These are phyloP conservation scores for Drosophila ficusphila DNA, from an alignment of 1,140 invertebrate genomes.

Conservation along the genomic window DNA sequence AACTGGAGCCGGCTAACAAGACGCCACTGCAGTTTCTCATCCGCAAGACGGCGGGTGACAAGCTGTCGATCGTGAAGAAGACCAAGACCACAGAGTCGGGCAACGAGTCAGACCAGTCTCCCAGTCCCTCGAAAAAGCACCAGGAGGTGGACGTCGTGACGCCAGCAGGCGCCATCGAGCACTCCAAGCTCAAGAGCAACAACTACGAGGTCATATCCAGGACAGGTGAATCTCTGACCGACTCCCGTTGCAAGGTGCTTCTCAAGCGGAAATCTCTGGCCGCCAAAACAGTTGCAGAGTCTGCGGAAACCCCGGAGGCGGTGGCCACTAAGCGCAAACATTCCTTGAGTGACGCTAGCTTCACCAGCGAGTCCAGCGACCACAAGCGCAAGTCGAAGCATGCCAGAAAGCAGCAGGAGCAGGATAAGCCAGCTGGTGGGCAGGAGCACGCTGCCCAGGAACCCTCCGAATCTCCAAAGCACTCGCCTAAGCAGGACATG, in stretches of 20 bases:
- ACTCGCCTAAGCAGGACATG: not conserved
- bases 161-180: conserved; percentile 12
- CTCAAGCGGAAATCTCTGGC: conserved; percentile 74
- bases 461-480: not conserved
- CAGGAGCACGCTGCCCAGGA: not conserved
- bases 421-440: not conserved
- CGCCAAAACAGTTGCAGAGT: conserved; percentile 9
- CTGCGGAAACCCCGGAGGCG: not conserved
- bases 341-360: conserved; percentile 62
- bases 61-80: conserved; percentile 82
- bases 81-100: conserved; percentile 67
- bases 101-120: conserved; percentile 69
- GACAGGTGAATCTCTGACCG: conserved; percentile 43
- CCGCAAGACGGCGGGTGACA: conserved; percentile 75
- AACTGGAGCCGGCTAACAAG: conserved; percentile 79
- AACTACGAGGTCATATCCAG: conserved; percentile 74
- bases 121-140: conserved; percentile 51
- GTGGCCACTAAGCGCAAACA: conserved; percentile 49
- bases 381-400: conserved; percentile 49
- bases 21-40: conserved; percentile 79
- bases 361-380: conserved; percentile 53
- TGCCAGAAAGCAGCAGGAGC: conserved; percentile 27
- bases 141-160: not conserved
- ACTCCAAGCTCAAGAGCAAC: conserved; percentile 56
- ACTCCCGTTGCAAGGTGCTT: conserved; percentile 73